Percentiles rank a stretch among this genome's conserved stretches.
Evolutionary conservation across 2,797 vertebrate species (phyloP).

Genomic region (Acrocephalus scirpaceus): DNA sequence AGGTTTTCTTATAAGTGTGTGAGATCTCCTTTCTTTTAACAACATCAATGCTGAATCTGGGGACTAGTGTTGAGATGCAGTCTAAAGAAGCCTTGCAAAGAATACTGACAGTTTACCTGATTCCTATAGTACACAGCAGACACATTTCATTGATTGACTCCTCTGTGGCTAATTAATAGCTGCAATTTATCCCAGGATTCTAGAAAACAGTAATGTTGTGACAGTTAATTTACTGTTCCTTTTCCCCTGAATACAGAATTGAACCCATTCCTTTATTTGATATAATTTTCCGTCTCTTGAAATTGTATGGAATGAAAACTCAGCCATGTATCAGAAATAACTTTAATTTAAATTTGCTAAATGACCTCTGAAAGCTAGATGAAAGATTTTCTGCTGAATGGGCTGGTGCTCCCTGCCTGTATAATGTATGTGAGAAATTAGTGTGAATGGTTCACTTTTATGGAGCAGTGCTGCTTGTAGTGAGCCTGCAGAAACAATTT

Average conservation of each 20-base stretch:
- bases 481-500: conserved; percentile 82
- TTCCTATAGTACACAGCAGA: background rate
- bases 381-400: conserved; percentile 81
- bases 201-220: conserved; percentile 35
- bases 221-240: conserved; percentile 46
- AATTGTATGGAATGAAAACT: conserved; percentile 60
- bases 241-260: conserved; percentile 25
- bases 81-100: conserved; percentile 28
- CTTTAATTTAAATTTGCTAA: conserved; percentile 77
- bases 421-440: conserved; percentile 84
- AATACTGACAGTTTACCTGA: conserved; percentile 48
- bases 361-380: conserved; percentile 78
- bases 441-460: conserved; percentile 79
- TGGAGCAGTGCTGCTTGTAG: conserved; percentile 78
- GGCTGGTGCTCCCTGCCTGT: conserved; percentile 74
- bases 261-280: conserved; percentile 58
- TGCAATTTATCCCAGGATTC: conserved; percentile 20
- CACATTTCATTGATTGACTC: conserved; percentile 46
- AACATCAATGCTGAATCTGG: background rate
- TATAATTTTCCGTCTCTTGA: conserved; percentile 63
- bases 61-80: background rate
- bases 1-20: background rate
- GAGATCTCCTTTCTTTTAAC: conserved; percentile 6
- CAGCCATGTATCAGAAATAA: conserved; percentile 73
- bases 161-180: conserved; percentile 69